These are phyloP conservation scores for Enteromius paludinosus DNA, from an alignment of 2,797 vertebrate species.

Conservation along the genomic window DNA sequence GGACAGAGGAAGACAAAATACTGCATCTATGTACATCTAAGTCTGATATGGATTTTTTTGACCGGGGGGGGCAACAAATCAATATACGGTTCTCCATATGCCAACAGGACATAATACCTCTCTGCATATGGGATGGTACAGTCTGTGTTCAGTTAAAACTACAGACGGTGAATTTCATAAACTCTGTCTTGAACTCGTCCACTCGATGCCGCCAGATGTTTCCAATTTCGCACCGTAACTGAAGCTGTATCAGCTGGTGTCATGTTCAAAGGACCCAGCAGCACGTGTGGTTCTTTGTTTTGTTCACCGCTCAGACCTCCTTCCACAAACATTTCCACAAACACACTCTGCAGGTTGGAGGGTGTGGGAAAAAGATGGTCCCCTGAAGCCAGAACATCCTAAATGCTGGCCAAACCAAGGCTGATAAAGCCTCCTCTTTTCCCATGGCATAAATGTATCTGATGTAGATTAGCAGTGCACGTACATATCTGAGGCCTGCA, in stretches of 20 bases:
- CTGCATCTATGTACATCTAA: not conserved
- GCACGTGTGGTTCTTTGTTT: slow-evolving; percentile 61
- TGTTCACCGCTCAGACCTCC: slow-evolving; percentile 60
- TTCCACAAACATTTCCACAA: slow-evolving; percentile 75
- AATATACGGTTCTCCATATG: slow-evolving; percentile 37
- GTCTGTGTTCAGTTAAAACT: slow-evolving; percentile 50
- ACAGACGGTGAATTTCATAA: slow-evolving; percentile 49
- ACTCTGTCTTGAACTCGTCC: slow-evolving; percentile 48
- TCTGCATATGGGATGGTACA: slow-evolving; percentile 37
- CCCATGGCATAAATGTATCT: slow-evolving; percentile 62
- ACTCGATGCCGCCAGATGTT: slow-evolving; percentile 68
- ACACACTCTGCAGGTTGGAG: slow-evolving; percentile 65
- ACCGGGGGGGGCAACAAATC: slow-evolving; percentile 43
- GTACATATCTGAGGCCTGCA: slow-evolving; percentile 51
- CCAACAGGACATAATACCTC: slow-evolving; percentile 29
- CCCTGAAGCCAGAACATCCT: slow-evolving; percentile 49
- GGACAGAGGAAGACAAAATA: slow-evolving; percentile 38
- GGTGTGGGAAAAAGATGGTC: slow-evolving; percentile 70
- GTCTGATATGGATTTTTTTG: slow-evolving; percentile 46
- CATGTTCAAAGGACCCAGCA: slow-evolving; percentile 75
- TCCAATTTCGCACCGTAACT: slow-evolving; percentile 68
- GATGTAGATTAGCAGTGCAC: slow-evolving; percentile 60
- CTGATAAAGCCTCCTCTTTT: slow-evolving; percentile 59
- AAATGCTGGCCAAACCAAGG: slow-evolving; percentile 55
- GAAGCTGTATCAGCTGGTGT: slow-evolving; percentile 71